Evolutionary conservation across 2,113 vertebrate species (phyloP), one percentile per base, ranked within the genome.

Genomic region (Chinchilla lanigera): DNA sequence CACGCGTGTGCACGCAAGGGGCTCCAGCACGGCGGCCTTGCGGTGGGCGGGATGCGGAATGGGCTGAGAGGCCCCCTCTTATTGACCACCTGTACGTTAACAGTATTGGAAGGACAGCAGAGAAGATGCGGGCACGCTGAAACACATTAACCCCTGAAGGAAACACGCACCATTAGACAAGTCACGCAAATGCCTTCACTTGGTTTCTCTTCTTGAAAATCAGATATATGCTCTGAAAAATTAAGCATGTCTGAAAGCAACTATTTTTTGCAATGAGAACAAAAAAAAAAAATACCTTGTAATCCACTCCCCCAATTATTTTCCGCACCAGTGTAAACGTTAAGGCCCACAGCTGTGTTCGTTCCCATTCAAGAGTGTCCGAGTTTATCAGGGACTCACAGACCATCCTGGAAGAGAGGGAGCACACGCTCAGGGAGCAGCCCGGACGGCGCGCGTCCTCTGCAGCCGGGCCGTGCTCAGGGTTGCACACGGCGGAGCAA

Each of bases 281-380:
- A n/a, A n/a, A n/a, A n/a, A n/a, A n/a, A 89, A 96, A 92, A 98
- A 99, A 99, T 99, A 99, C 99, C 99, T 99, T 99, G 97, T 99
- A 99, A 98, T 99, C 99, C 89, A 99, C 99, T 88, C 99, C 99
- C 94, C 99, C 99, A 35, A 99, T 99, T 97, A 99, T 99, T 98
- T 99, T 99, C 94, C 99, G 99, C 93, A 99, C 98, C 86, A 99
- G 98, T 98, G 98, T 99, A 98, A 99, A 99, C 2, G 99, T 99
- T 97, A 99, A 98, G 7, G 99, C 99, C 99, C 99, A 99, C 73
- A 99, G 97, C 96, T 99, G 99, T 61, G 99, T 99, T 97, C 99
- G 99, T 98, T 99, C 99, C 99, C 99, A 99, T 96, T 99, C 99
- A 94, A 99, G 98, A 2, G 98, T 99, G 89, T 99, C 99, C 0